These are phyloP conservation scores for Peromyscus californicus DNA, from an alignment of 2,113 vertebrate species.

Conservation along the genomic window DNA sequence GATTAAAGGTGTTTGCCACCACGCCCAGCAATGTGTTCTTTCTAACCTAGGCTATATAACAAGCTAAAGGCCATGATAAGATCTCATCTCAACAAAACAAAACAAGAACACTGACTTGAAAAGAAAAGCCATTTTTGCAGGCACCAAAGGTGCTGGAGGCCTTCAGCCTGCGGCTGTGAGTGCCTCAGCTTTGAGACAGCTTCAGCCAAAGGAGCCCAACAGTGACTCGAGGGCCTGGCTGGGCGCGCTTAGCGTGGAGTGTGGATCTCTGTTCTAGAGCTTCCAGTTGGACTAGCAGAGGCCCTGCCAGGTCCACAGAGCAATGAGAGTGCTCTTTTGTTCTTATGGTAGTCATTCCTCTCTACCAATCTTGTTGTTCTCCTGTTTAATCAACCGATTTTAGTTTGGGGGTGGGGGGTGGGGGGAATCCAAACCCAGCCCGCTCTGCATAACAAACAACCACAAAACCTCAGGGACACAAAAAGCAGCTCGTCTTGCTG, in stretches of 20 bases:
- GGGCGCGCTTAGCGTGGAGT: neutral
- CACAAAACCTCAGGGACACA: neutral
- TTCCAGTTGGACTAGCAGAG: neutral
- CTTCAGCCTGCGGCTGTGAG: neutral
- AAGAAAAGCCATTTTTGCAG: neutral
- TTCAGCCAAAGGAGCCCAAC: too few relatives aligned
- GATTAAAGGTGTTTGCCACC: neutral
- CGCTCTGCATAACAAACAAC: neutral
- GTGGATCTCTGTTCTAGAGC: neutral
- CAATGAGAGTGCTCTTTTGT: neutral
- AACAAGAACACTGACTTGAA: neutral
- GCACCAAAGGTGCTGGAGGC: neutral
- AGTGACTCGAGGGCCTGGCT: neutral
- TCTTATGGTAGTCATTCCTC: neutral
- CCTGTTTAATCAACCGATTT: neutral
- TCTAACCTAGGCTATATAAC: neutral
- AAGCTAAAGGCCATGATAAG: neutral
- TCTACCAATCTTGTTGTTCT: neutral
- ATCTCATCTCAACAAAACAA: neutral
- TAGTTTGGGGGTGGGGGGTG: neutral
- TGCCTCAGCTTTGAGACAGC: too few relatives aligned
- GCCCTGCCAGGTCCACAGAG: neutral
- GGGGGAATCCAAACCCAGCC: neutral
- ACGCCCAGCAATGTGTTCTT: neutral
- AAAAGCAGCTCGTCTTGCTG: slow-evolving; percentile 9